Base-by-base conservation (phyloP, 2,888 invertebrate species). In the Leptinotarsa rubiginosa region DNA sequence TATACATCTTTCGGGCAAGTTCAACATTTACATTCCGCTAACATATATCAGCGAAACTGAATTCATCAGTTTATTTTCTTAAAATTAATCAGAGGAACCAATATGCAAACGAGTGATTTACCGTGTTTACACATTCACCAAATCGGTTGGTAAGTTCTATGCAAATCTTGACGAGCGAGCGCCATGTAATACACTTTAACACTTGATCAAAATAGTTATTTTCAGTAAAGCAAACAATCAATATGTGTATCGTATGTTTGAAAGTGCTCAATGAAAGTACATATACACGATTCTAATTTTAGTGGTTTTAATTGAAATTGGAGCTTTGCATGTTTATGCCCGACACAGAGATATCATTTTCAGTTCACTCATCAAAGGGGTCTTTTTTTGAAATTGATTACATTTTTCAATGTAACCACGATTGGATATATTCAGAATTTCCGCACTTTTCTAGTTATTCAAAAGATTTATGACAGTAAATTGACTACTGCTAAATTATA, bases 41-140 rank as follows among this genome's bases (percentile, higher is more conserved):
- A 56, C 20, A 20, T 12, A 20, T 10, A 13, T 0, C 18, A 7
- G 20, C 56, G 12, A 18, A 56, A 56, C 10, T 4, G 22, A 56
- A 20, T 56, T 56, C 56, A 12, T 56, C 13, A 56, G 56, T 56
- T 56, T 56, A 56, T 56, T 56, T 56, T 56, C 22, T 10, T 56
- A 10, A 13, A 20, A 56, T 20, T 12, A 56, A 56, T 56, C 20
- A 20, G 13, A n/a, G 2, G 54, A 54, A 10, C 7, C 56, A 13
- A 20, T 18, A 20, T 20, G 56, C 20, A 3, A 22, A 56, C 18
- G 56, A 56, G 18, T 18, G 56, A 56, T 56, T 20, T 56, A 56
- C 20, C 12, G 20, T 56, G 56, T 56, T 56, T 50, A 50, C 1
- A 56, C 22, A 12, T 56, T 18, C 3, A 56, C 20, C 20, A 12